Conservation (phyloP, 2,113 vertebrate genomes). For the Chaetorhynchus papuensis region DNA sequence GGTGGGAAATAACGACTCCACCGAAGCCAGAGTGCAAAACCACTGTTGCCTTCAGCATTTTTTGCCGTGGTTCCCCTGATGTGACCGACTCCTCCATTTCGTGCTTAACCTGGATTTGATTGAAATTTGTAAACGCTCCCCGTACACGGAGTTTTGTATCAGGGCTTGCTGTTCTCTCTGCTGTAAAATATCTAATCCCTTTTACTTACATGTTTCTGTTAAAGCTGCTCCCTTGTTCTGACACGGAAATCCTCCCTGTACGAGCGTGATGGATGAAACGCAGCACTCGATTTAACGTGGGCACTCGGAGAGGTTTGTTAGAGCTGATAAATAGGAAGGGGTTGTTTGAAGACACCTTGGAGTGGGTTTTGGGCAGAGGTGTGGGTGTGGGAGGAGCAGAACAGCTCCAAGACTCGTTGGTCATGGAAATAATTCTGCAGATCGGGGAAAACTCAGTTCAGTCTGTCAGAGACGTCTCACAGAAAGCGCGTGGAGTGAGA, state of each 20-base stretch:
- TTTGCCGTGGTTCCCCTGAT: rapidly evolving
- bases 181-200: not conserved
- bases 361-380: not conserved
- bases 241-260: not conserved
- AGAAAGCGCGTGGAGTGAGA: rapidly evolving
- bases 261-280: not conserved
- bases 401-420: rapidly evolving
- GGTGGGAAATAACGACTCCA: not conserved
- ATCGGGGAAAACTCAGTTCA: not conserved
- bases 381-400: not conserved
- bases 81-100: not conserved
- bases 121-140: not conserved
- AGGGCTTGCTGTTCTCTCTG: not conserved
- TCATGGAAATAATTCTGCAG: not conserved
- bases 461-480: rapidly evolving
- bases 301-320: not conserved
- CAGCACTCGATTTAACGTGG: not conserved
- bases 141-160: not conserved
- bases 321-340: not conserved
- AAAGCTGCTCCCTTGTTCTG: not conserved
- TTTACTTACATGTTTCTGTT: not conserved
- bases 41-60: not conserved
- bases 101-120: not conserved
- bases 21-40: not conserved
- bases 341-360: not conserved